Evolutionary conservation across 2,113 vertebrate species (phyloP), one percentile per base, ranked within the genome.

Genomic region (Synchiropus splendidus): DNA sequence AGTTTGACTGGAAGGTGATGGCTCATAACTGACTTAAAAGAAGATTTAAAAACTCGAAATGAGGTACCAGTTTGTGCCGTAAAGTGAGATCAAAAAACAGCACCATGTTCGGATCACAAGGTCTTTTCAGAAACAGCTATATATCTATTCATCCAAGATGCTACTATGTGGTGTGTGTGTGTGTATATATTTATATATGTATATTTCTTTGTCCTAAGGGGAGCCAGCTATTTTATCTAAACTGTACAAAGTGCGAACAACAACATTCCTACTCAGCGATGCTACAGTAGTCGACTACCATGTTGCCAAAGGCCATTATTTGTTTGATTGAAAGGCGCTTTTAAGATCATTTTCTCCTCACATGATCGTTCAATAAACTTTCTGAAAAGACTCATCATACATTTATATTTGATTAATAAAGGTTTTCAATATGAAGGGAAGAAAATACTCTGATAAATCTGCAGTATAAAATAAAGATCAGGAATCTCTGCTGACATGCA

Each of bases 241-340:
- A 67, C 79, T 77, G 59, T 78, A 83, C 73, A 85, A 86, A 86
- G 85, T 88, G 86, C 81, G 59, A 73, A 60, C 51, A 56, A 64
- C 61, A 62, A 81, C 84, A 82, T 75, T 78, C 75, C 74, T 77
- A 79, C 70, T 79, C 75, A 60, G 65, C 74, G 78, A 75, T 77
- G 71, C 61, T 82, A 82, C 74, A 58, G 55, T 85, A 85, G 85
- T 87, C 72, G 77, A 83, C 65, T 81, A 62, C 76, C 61, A 83
- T 79, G 83, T 85, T 82, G 83, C 86, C 88, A 81, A 82, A 70
- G 85, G 86, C 85, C 86, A 83, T 64, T 79, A 79, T 86, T 87
- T 86, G 84, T 87, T 86, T 83, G 83, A 83, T 85, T 85, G 71
- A 87, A 91, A 91, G 88, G 90, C 83, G 77, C 89, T 90, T 27